These are phyloP conservation scores for Sarcophaga bullata DNA, from an alignment of 1,140 invertebrate genomes.

Conservation along the genomic window DNA sequence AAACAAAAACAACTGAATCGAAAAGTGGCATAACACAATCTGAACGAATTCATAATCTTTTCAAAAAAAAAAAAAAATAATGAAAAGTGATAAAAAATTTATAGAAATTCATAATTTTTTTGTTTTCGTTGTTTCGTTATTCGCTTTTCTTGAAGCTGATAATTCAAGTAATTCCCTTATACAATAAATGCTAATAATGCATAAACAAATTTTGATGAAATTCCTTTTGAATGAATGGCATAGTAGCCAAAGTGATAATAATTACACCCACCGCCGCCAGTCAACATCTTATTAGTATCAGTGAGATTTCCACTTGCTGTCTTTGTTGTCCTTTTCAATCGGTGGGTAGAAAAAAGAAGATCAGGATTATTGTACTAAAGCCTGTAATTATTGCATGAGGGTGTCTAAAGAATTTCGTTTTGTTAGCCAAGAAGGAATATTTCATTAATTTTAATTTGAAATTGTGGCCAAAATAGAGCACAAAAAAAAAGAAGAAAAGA, in stretches of 20 bases:
- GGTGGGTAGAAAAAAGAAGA: background rate
- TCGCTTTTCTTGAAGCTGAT: too few relatives aligned
- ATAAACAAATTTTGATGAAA: slow-evolving; percentile 22
- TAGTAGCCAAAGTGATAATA: background rate
- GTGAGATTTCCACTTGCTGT: background rate
- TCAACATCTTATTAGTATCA: background rate
- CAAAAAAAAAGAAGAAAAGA: background rate
- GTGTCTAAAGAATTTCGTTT: background rate
- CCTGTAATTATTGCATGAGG: background rate
- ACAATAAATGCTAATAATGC: slow-evolving; percentile 19
- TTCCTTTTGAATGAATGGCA: background rate
- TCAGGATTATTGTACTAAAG: background rate
- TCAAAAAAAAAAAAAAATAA: background rate
- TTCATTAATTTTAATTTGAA: slow-evolving; percentile 22
- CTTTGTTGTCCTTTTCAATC: background rate
- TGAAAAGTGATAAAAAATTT: slow-evolving; percentile 9
- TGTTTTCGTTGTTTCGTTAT: background rate
- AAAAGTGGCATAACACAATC: too few relatives aligned
- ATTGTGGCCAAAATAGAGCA: background rate
- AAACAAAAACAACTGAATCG: too few relatives aligned
- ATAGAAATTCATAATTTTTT: background rate
- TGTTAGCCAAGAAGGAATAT: background rate
- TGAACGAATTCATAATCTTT: too few relatives aligned
- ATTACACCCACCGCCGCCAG: background rate
- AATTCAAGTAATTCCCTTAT: background rate